phyloP scores from a whole-genome alignment of 1,140 invertebrate genomes.

The Brachionus angularis region DNA sequence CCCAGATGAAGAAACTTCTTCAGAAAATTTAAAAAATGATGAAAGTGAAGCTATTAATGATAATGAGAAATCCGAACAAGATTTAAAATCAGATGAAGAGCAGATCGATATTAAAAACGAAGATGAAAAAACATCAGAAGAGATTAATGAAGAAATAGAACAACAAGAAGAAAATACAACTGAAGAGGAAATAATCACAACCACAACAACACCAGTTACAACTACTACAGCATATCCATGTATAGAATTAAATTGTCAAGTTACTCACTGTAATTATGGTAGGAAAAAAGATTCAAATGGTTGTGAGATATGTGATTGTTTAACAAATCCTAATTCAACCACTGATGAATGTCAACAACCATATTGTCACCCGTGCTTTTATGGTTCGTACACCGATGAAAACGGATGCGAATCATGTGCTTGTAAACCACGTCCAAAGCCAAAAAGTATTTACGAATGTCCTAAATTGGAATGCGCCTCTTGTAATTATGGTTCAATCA shows the following conservation, averaged over 20 bases:
- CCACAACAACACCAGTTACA: not conserved
- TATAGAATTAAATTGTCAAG: conserved; percentile 16
- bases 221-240: not conserved
- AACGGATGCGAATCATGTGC: conserved; percentile 38
- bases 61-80: too few species aligned
- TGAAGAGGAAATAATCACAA: not conserved
- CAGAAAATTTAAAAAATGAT: too few species aligned
- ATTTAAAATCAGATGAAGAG: too few species aligned
- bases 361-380: conserved; percentile 43
- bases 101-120: too few species aligned
- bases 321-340: not conserved
- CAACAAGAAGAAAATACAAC: too few species aligned
- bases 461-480: conserved; percentile 27
- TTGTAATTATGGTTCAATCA: conserved; percentile 37
- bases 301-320: conserved; percentile 28
- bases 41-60: too few species aligned
- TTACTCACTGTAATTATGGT: not conserved
- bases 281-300: conserved; percentile 6
- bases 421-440: conserved; percentile 25
- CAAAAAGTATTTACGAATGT: conserved; percentile 19
- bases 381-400: conserved; percentile 40
- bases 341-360: not conserved
- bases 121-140: too few species aligned
- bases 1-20: too few species aligned
- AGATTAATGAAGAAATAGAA: too few species aligned